Base-by-base conservation (phyloP, 1,140 invertebrate species). In the Drosophila insularis region DNA sequence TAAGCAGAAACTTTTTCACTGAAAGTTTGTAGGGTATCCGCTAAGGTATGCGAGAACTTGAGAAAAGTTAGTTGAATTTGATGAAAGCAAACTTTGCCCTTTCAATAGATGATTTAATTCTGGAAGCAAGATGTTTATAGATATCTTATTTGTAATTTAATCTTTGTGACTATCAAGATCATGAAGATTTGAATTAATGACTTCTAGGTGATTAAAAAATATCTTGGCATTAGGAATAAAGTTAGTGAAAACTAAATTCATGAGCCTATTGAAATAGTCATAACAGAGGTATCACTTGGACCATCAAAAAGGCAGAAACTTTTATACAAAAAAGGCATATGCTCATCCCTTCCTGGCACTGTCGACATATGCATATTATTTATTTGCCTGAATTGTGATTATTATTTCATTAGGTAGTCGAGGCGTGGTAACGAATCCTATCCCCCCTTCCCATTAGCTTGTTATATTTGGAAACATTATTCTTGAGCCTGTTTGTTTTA, bases 401-500 rank as follows among this genome's bases (percentile, higher is more conserved):
- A 84, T 84, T 84, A 70, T 80, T 84, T 71, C 69, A 59, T 72
- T 66, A 68, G 69, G 40, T 19, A 27, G 27, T 27, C 39, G 43
- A 32, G 8, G 55, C 53, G 32, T 43, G 63, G 27, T 32, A 40
- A 31, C 21, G n/a, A 59, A 21, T 60, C 32, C 13, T 19, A 21
- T 43, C 39, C 11, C 55, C 14, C 11, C 5, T 2, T 23, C 63
- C 74, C 10, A 3, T 73, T 68, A 10, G 4, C 17, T 50, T 14
- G 54, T 32, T n/a, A 17, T 31, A n/a, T 32, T 55, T 27, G 32
- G 56, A 11, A n/a, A 69, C 74, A 78, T 78, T 74, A 82, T 63
- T 64, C 61, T 75, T 64, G 59, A 64, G 71, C 60, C 54, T 74
- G 74, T 76, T 76, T 76, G 74, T 76, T 76, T 75, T 74, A 76